Evolutionary conservation across 2,888 invertebrate species (phyloP), one percentile per base, ranked within the genome.

Genomic region (Oligia fasciuncula): DNA sequence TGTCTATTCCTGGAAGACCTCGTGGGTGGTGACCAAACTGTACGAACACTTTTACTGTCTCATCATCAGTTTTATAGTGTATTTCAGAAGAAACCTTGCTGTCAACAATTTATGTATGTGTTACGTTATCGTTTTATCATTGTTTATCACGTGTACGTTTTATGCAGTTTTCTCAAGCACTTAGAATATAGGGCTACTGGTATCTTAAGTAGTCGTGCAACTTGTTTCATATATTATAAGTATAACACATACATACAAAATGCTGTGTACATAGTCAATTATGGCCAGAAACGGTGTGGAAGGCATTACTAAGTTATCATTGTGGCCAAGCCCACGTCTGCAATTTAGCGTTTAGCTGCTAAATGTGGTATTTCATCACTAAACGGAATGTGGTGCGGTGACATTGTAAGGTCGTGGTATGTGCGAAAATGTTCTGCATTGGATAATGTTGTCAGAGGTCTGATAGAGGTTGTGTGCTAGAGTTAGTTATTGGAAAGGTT

Each of bases 1-100:
- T 81, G 80, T 93, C 94, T 96, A 95, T 95, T 95, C 93, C 90
- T 90, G 93, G 92, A 91, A 90, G 90, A 87, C 88, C 89, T 87
- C 92, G 95, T 95, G 94, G 94, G 95, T 94, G 94, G 94, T 90
- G 91, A 91, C 92, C 92, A 91, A 92, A 92, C 90, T 92, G 91
- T 91, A 90, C 90, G 77, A 57, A 51, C 87, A 88, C 87, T 93
- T 94, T 94, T 92, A 93, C 92, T 90, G 87, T 93, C 92, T 91
- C 91, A 93, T 93, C 92, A 93, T 93, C 92, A 91, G 87, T 75
- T 93, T 93, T 92, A 94, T 93, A 90, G 91, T 89, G 86, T 89
- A 87, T 92, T 92, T 89, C 85, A 85, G 84, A 88, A 80, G 84
- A 84, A 73, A 89, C 83, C 88, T 89, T 83, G 79, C 80, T 86